Conservation (phyloP, 1,140 invertebrate species). For the Macrotrachela quadricornifera region DNA sequence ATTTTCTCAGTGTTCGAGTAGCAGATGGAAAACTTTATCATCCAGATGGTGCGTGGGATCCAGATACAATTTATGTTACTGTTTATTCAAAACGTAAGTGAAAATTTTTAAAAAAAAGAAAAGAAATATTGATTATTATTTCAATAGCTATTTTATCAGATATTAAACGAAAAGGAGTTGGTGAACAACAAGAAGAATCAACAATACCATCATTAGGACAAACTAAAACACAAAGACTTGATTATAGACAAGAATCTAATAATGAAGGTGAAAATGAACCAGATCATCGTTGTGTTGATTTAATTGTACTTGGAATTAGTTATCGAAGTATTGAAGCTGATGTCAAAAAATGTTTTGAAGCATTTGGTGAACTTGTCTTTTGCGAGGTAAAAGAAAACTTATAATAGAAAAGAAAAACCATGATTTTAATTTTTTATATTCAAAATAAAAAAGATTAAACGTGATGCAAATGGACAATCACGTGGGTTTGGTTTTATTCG, state of each 20-base stretch:
- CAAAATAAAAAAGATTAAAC: constrained; percentile 34
- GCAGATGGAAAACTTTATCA: constrained; percentile 64
- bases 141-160: too few species aligned
- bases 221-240: too few species aligned
- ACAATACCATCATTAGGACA: too few species aligned
- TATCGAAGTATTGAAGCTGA: constrained; percentile 33
- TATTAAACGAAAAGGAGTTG: too few species aligned
- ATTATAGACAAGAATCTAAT: too few species aligned
- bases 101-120: background rate
- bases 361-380: constrained; percentile 34
- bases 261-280: too few species aligned
- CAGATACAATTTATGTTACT: constrained; percentile 59
- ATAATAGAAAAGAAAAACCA: too few species aligned
- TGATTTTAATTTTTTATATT: too few species aligned
- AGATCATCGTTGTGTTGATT: constrained; percentile 50
- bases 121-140: too few species aligned
- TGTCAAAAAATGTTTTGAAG: constrained; percentile 32
- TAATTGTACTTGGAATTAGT: constrained; percentile 56
- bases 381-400: constrained; percentile 25
- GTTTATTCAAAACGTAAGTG: constrained; percentile 73
- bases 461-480: constrained; percentile 24
- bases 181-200: too few species aligned
- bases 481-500: constrained; percentile 35
- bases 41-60: constrained; percentile 52
- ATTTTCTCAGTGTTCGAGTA: constrained; percentile 43